Evolutionary conservation across 2,888 invertebrate species (phyloP).

Genomic region (Spicauda simplicius): DNA sequence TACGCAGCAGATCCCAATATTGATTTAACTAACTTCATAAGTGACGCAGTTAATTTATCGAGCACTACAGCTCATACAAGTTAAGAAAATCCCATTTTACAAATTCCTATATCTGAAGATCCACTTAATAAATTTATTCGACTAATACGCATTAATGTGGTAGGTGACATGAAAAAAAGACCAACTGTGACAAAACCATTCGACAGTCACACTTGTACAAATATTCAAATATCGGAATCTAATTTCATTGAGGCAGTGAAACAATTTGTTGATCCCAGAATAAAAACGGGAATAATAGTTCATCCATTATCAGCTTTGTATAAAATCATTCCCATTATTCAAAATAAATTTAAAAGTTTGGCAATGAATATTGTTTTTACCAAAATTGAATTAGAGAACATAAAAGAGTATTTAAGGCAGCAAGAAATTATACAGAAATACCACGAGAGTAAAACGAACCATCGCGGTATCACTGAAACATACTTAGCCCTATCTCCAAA

Average conservation of each 20-base stretch:
- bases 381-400: constrained; percentile 42
- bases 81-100: constrained; percentile 28
- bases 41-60: neutral
- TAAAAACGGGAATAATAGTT: neutral
- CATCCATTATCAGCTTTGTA: neutral
- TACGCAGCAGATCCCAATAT: no score
- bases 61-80: constrained; percentile 16
- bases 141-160: no score
- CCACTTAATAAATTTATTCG: constrained; percentile 23
- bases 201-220: no score
- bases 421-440: constrained; percentile 44
- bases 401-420: constrained; percentile 41
- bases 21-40: no score
- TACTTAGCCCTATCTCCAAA: constrained; percentile 34
- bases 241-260: constrained; percentile 3
- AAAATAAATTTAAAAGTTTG: constrained; percentile 42
- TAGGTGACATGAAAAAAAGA: no score
- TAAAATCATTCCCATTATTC: constrained; percentile 41
- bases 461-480: constrained; percentile 43
- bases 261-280: constrained; percentile 15
- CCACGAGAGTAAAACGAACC: constrained; percentile 46
- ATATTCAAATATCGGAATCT: no score
- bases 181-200: no score
- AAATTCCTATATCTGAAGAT: constrained; percentile 33
- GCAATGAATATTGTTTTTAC: constrained; percentile 42